Conservation (phyloP, 2,797 vertebrate genomes). For the Melanotaenia pygmaea region DNA sequence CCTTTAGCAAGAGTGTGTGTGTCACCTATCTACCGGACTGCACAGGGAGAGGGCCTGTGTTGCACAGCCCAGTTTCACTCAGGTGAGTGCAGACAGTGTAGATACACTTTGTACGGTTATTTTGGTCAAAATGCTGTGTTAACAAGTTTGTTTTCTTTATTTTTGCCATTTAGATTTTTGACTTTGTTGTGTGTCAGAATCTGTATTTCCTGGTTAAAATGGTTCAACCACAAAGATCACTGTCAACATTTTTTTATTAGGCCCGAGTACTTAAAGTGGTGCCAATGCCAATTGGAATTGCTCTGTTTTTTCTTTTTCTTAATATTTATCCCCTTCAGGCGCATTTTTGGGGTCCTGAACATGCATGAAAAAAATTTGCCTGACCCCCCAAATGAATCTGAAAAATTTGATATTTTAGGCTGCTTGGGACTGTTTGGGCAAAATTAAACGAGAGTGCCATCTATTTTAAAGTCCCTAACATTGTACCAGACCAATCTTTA, state of each 20-base stretch:
- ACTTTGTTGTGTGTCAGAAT: background rate
- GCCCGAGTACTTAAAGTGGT: too few relatives aligned
- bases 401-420: too few relatives aligned
- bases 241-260: background rate
- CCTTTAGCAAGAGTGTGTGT: constrained; percentile 82
- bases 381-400: too few relatives aligned
- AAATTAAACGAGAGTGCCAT: too few relatives aligned
- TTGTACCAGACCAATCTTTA: too few relatives aligned
- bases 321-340: too few relatives aligned
- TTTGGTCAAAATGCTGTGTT: background rate
- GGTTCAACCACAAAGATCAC: background rate
- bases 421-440: too few relatives aligned
- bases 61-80: constrained; percentile 81
- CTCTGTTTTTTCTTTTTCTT: too few relatives aligned
- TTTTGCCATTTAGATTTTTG: background rate
- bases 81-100: constrained; percentile 56
- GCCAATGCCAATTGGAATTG: too few relatives aligned
- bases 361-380: too few relatives aligned
- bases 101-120: background rate
- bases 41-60: constrained; percentile 83
- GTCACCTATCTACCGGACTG: constrained; percentile 82
- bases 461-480: too few relatives aligned
- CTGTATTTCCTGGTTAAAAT: background rate
- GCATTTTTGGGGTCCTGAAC: too few relatives aligned
- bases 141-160: background rate